Evolutionary conservation across 2,888 invertebrate genomes (phyloP), one percentile per base, ranked within the genome.

Genomic region (Tenthredo notha): DNA sequence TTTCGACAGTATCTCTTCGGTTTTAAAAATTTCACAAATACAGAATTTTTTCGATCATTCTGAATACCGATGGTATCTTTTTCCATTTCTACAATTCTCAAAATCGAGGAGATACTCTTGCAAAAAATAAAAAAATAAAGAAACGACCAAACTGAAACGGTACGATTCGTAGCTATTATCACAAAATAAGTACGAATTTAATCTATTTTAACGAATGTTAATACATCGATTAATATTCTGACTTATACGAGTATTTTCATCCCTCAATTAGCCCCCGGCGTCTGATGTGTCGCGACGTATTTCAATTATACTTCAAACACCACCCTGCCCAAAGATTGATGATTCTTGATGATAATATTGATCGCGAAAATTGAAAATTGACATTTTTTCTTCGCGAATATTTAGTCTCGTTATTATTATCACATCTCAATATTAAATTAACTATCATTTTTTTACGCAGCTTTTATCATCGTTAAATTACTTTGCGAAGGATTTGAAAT

Each of bases 161-260:
- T 33, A 33, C 33, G 33, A 33, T 33, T 33, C 29, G 2, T 2
- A 33, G 29, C 37, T 37, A 47, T 47, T 47, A 15, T 15, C 12
- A 15, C 47, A 12, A 12, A 47, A 54, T n/a, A 47, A 29, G 47
- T n/a, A 5, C 40, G 47, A 43, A 15, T 47, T 47, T 47, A 6
- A 37, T 50, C 4, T 40, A 21, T 29, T 43, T 25, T 2, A 25
- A 75, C 21, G 10, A 33, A 37, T 70, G 37, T 18, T 4, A 12
- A 47, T 15, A n/a, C 25, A 75, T 75, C 75, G 75, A 75, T 75
- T 29, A 47, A 18, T 47, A 47, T n/a, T 54, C 6, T n/a, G 54
- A 54, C 7, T 1, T 54, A 4, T 9, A 18, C 18, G 15, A 29
- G n/a, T 75, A 29, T 75, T 75, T 75, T 12, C 50, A 25, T 25